Evolutionary conservation across 1,140 invertebrate species (phyloP), one percentile per base, ranked within the genome.

Genomic region (Heliconius hewitsoni): DNA sequence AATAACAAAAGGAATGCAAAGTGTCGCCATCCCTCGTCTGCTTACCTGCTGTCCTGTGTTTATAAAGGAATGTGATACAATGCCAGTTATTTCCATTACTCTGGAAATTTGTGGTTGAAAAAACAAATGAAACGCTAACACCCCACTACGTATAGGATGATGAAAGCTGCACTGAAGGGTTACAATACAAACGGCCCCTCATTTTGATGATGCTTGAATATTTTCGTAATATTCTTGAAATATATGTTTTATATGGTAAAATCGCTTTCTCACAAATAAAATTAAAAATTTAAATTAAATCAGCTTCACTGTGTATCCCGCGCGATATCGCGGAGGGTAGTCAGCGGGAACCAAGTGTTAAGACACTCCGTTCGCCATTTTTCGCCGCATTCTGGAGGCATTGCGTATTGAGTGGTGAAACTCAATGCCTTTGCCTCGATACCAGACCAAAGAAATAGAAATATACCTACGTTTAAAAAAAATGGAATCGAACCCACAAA

Each of bases 1-100:
- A 91, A 92, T 92, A 93, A 90, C 91, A 86, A 91, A 91, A 92
- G 87, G 91, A 87, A 84, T 85, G 74, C 77, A 84, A 90, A 87
- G 86, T 89, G 88, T 88, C 85, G 78, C 87, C 83, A 79, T 84
- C 91, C 90, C 91, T 87, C 84, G 90, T 90, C 89, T 87, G 84
- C 86, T 88, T 89, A 89, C 90, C 90, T 90, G 83, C 81, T 85
- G 86, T 82, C 86, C 83, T 87, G 81, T 85, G 86, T 89, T 90
- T 89, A 86, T 91, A 89, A 86, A 87, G 90, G 91, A 93, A 93
- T 92, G 90, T 90, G 90, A 93, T 91, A 93, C 90, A 88, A 90
- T 85, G 87, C 87, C 86, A 89, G 90, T 90, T 89, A 91, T 93
- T 92, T 90, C 87, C 91, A 91, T 91, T 93, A 91, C 88, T 89